A percentile compares a stretch with the other conserved stretches of the same genome.
Conservation (phyloP, 2,113 vertebrate genomes). For the Psophia crepitans region DNA sequence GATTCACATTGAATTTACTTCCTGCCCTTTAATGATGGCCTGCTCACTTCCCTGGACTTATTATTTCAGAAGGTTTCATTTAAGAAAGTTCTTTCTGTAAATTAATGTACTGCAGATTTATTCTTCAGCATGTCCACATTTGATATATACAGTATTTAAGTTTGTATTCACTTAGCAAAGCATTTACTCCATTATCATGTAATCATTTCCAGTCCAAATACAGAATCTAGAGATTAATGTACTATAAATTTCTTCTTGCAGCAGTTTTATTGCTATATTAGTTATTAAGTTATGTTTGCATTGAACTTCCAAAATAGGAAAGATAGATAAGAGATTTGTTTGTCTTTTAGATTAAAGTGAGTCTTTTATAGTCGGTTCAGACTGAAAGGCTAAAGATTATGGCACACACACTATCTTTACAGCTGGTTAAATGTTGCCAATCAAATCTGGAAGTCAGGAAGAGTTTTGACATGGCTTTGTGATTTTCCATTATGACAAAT, state of each 20-base stretch:
- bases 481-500: not conserved
- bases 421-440: not conserved
- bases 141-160: conserved; percentile 71
- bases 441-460: not conserved
- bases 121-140: conserved; percentile 24
- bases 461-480: not conserved
- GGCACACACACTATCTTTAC: not conserved
- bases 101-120: conserved; percentile 64
- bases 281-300: conserved; percentile 69
- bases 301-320: conserved; percentile 60
- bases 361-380: conserved; percentile 6
- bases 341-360: conserved; percentile 49
- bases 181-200: conserved; percentile 72
- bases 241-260: conserved; percentile 70
- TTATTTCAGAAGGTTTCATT: conserved; percentile 63
- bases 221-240: conserved; percentile 63
- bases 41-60: conserved; percentile 39
- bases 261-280: conserved; percentile 70
- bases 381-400: not conserved
- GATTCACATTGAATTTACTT: not conserved
- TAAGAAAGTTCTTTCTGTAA: conserved; percentile 57
- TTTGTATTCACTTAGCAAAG: conserved; percentile 72
- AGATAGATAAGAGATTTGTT: conserved; percentile 68
- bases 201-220: conserved; percentile 71
- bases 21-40: not conserved